Percentiles rank a stretch among this genome's conserved stretches.
phyloP scores from a whole-genome alignment of 30 jellyfish, hydroid and myxozoan species.

The Clytia hemisphaerica region DNA sequence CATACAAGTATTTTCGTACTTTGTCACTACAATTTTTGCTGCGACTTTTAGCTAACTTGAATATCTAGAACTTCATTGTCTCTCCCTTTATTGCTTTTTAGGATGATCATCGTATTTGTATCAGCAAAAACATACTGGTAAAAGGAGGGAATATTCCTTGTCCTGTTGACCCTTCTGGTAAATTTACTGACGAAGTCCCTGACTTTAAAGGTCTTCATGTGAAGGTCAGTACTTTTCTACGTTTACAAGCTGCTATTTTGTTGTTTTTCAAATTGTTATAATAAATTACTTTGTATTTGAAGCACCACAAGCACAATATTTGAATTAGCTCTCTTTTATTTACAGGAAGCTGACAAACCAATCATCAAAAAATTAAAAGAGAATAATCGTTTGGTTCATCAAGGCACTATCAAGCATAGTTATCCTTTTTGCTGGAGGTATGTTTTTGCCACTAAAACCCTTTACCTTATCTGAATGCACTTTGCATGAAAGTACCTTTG shows the following conservation, averaged over 20 bases:
- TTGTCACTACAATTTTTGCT: too few species aligned
- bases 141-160: conserved; percentile 80
- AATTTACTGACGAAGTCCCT: conserved; percentile 73
- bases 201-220: conserved; percentile 72
- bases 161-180: conserved; percentile 94
- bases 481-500: too few species aligned
- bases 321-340: neutral
- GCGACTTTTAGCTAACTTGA: too few species aligned
- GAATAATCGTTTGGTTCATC: conserved; percentile 72
- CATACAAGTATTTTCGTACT: too few species aligned
- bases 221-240: conserved; percentile 36
- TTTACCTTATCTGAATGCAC: too few species aligned
- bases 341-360: conserved; percentile 87
- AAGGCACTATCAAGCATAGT: conserved; percentile 76
- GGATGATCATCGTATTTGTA: conserved; percentile 93
- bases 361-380: conserved; percentile 72
- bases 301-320: too few species aligned
- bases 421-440: conserved; percentile 99
- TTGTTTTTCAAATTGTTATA: neutral
- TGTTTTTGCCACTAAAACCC: neutral
- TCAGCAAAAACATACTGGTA: conserved; percentile 55
- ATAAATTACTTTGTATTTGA: neutral
- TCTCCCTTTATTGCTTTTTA: neutral
- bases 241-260: neutral
- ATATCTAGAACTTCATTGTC: too few species aligned